phyloP scores from a whole-genome alignment of 2,888 invertebrate genomes.

The Lydus trimaculatus region DNA sequence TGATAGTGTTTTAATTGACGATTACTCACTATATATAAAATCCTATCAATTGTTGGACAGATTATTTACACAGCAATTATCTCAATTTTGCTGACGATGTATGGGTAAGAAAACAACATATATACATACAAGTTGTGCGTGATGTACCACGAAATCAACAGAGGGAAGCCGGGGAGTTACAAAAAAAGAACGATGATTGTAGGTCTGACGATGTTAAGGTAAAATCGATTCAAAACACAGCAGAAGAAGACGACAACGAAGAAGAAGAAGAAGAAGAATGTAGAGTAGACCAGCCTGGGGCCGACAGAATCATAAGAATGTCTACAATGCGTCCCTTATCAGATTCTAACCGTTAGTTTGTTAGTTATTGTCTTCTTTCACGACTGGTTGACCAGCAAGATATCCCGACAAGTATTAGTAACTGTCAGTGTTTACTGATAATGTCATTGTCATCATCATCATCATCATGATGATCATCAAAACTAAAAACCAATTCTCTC shows the following conservation, averaged over 20 bases:
- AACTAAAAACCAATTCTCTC: background rate
- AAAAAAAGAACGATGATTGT: background rate
- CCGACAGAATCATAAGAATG: slow-evolving; percentile 47
- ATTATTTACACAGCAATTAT: slow-evolving; percentile 49
- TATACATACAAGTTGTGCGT: background rate
- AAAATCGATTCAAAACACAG: slow-evolving; percentile 18
- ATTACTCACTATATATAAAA: slow-evolving; percentile 40
- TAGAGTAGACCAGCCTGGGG: slow-evolving; percentile 10
- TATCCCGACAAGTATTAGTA: slow-evolving; percentile 53
- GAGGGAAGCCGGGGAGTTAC: background rate
- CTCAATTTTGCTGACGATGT: slow-evolving; percentile 26
- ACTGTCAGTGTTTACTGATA: slow-evolving; percentile 49
- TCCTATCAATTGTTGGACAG: slow-evolving; percentile 38
- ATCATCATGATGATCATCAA: background rate
- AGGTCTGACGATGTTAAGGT: slow-evolving; percentile 13
- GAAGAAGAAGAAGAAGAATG: background rate
- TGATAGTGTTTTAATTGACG: slow-evolving; percentile 45
- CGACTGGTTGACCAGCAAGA: slow-evolving; percentile 52
- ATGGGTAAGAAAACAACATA: too few relatives aligned
- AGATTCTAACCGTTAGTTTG: slow-evolving; percentile 55
- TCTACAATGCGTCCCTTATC: slow-evolving; percentile 53
- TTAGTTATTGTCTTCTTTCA: slow-evolving; percentile 55
- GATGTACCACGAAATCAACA: background rate
- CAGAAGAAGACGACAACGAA: background rate
- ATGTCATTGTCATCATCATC: slow-evolving; percentile 19